Evolutionary conservation across 2,113 vertebrate species (phyloP), one percentile per base, ranked within the genome.

Genomic region (Quiscalus mexicanus): DNA sequence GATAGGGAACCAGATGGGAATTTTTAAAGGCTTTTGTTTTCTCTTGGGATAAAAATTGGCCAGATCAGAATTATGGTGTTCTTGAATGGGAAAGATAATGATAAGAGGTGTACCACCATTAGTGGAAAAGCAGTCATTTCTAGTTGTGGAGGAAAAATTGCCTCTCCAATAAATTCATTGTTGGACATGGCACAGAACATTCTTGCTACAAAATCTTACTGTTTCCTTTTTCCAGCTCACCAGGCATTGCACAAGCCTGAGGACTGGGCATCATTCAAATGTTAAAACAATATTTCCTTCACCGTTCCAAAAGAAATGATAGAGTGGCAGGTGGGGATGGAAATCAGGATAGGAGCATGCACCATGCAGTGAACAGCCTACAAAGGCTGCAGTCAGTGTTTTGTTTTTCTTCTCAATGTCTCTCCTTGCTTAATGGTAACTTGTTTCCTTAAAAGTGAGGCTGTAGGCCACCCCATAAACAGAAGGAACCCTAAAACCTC

Each of bases 141-240:
- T 81, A 52, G 22, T 35, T 74, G 56, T 35, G 60, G 56, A 84
- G 44, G 55, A 77, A 90, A 84, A 93, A 96, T 77, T 94, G 69
- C 73, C 56, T 81, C 89, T 86, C 64, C 68, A 75, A 56, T 88
- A 89, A 94, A 96, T 94, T 92, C 8, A 27, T 84, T 95, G 83
- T 84, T 86, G 88, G 56, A 96, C 92, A 89, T 45, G 73, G 60
- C 90, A 90, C 83, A 90, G 68, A 95, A 92, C 69, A 81, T 90
- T 93, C 60, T 71, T 8, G 2, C 47, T 93, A 67, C 73, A 90
- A 67, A 96, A 84, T 80, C 71, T 27, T 55, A 63, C 4, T 95
- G 79, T 84, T 90, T 90, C 77, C 59, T 86, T 94, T 69, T 39
- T 90, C 77, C 92, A 56, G 41, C 52, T 92, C 83, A 92, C 60